These are phyloP conservation scores for Melikaiella ostensackeni DNA, from an alignment of 2,888 invertebrate species.

Conservation along the genomic window DNA sequence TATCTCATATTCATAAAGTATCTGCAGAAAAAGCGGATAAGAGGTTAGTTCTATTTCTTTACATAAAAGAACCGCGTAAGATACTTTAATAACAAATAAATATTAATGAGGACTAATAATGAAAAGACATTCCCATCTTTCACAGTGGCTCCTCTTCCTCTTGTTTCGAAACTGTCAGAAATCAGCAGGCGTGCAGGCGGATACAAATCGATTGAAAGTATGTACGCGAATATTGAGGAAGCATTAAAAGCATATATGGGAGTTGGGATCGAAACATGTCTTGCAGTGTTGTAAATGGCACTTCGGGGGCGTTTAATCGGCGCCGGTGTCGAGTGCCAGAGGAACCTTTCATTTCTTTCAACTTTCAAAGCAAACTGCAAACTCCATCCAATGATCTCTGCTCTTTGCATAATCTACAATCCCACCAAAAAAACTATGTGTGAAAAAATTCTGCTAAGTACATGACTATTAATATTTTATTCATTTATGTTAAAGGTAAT, in stretches of 20 bases:
- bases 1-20: too few species aligned
- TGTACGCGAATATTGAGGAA: constrained; percentile 29
- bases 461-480: too few species aligned
- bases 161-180: constrained; percentile 1
- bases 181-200: background rate
- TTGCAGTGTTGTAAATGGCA: constrained; percentile 1
- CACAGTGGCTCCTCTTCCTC: background rate
- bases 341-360: background rate
- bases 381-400: background rate
- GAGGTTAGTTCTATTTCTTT: too few species aligned
- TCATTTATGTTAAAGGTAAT: too few species aligned
- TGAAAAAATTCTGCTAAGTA: too few species aligned
- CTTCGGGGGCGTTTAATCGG: background rate
- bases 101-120: background rate
- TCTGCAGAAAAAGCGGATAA: too few species aligned
- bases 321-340: background rate
- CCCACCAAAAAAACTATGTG: too few species aligned
- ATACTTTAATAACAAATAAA: background rate
- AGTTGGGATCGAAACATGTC: constrained; percentile 6
- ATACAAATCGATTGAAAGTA: constrained; percentile 10
- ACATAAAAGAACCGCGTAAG: background rate
- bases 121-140: background rate
- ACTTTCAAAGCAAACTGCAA: constrained; percentile 15
- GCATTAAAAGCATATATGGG: background rate
- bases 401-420: background rate